A percentile compares a stretch with the other conserved stretches of the same genome.
Conservation (phyloP, 2,797 vertebrate species). For the Lindbergichthys nudifrons region DNA sequence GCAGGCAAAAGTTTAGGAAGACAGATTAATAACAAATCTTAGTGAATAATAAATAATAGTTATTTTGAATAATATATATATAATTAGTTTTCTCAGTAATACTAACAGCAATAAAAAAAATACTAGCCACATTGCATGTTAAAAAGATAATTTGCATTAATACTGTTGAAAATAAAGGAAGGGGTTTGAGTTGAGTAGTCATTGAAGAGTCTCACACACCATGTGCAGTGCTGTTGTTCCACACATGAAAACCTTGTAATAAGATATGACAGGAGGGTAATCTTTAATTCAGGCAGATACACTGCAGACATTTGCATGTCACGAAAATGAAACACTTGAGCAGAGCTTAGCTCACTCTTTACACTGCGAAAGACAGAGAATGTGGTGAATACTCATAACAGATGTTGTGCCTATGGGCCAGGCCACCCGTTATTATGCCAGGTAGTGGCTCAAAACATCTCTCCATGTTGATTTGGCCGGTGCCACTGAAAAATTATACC, state of each 20-base stretch:
- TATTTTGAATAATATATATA: too few relatives aligned
- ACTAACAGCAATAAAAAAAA: not conserved
- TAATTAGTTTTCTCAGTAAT: too few relatives aligned
- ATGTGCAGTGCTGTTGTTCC: conserved; percentile 17
- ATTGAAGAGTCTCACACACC: conserved; percentile 18
- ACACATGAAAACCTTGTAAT: conserved; percentile 32
- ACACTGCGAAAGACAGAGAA: conserved; percentile 58
- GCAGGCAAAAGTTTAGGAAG: not conserved
- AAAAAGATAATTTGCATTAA: not conserved
- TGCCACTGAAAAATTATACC: conserved; percentile 29
- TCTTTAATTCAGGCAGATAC: conserved; percentile 45
- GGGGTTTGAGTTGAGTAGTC: conserved; percentile 6
- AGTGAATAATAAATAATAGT: not conserved
- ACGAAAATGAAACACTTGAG: conserved; percentile 45
- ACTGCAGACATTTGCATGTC: conserved; percentile 54
- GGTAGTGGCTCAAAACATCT: conserved; percentile 38
- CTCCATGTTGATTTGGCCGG: conserved; percentile 26
- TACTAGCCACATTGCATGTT: not conserved
- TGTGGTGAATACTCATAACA: conserved; percentile 68
- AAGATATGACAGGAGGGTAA: conserved; percentile 41
- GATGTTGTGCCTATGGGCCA: conserved; percentile 60
- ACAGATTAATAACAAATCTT: not conserved
- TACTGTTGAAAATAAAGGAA: not conserved
- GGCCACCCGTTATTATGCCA: conserved; percentile 36
- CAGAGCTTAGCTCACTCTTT: conserved; percentile 49